These are phyloP conservation scores for Indri indri DNA, from an alignment of 2,113 vertebrate genomes.

Conservation along the genomic window DNA sequence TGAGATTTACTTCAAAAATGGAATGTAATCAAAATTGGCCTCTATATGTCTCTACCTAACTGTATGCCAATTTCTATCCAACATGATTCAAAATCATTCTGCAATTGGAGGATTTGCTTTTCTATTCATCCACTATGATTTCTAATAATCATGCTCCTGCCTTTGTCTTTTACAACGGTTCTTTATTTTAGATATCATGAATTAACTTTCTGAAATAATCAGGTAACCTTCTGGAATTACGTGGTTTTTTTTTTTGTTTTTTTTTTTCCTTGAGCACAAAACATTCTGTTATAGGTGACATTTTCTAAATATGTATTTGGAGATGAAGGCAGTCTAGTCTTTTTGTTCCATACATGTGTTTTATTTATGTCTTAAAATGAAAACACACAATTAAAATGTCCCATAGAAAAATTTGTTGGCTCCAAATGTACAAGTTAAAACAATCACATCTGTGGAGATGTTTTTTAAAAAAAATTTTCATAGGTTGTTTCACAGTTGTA, in stretches of 20 bases:
- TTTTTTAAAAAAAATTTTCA: not conserved
- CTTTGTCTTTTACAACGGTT: not conserved
- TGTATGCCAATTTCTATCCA: not conserved
- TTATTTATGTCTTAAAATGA: not conserved
- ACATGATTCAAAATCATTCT: not conserved
- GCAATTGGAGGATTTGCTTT: not conserved
- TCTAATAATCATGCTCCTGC: not conserved
- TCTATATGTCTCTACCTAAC: not conserved
- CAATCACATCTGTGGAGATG: not conserved
- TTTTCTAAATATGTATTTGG: not conserved
- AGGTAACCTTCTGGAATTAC: not conserved
- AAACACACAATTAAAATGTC: not conserved
- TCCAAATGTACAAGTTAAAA: not conserved
- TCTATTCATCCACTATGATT: not conserved
- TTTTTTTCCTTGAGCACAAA: not conserved
- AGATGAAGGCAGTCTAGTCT: not conserved
- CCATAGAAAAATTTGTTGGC: not conserved
- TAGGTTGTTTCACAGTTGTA: not conserved
- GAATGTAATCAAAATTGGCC: not conserved
- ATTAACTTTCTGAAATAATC: not conserved
- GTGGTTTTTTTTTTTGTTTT: not conserved
- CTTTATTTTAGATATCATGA: not conserved
- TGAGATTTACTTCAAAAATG: not conserved
- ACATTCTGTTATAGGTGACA: rapidly evolving
- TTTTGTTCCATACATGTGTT: not conserved